Evolutionary conservation across 1,140 invertebrate species (phyloP).

Genomic region (Philotrypesis tridentata): DNA sequence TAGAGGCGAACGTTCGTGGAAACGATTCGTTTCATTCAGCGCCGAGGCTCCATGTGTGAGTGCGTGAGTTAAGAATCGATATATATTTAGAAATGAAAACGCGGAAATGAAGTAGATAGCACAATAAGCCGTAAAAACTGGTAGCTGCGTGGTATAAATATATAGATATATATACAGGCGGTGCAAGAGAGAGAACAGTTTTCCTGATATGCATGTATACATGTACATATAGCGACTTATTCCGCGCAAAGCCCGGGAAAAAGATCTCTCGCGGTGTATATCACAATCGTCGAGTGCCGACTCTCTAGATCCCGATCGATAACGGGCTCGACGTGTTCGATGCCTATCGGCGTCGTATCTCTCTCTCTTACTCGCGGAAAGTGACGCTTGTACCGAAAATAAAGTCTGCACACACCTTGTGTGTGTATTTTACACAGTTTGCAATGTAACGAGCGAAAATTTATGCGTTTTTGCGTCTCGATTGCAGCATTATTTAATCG

Average conservation of each 20-base stretch:
- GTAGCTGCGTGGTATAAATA: neutral
- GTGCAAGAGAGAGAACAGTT: neutral
- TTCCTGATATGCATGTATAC: neutral
- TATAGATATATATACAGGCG: no score
- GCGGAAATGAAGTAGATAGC: neutral
- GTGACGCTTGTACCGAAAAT: neutral
- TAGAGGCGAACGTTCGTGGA: neutral
- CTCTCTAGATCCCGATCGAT: neutral
- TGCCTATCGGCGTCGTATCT: no score
- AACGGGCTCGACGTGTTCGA: neutral
- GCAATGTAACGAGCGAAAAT: neutral
- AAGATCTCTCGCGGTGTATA: neutral
- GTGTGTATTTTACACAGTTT: neutral
- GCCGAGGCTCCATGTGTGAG: no score
- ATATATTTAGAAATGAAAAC: neutral
- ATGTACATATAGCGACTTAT: neutral
- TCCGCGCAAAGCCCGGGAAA: no score
- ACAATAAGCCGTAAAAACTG: neutral
- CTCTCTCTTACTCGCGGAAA: no score
- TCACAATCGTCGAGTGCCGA: neutral
- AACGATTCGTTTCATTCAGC: neutral
- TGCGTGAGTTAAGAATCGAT: neutral
- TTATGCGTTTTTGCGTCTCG: no score
- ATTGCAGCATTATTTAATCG: no score
- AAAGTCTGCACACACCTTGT: neutral